Evolutionary conservation across 2,888 invertebrate genomes (phyloP).

Genomic region (Dryobota labecula): DNA sequence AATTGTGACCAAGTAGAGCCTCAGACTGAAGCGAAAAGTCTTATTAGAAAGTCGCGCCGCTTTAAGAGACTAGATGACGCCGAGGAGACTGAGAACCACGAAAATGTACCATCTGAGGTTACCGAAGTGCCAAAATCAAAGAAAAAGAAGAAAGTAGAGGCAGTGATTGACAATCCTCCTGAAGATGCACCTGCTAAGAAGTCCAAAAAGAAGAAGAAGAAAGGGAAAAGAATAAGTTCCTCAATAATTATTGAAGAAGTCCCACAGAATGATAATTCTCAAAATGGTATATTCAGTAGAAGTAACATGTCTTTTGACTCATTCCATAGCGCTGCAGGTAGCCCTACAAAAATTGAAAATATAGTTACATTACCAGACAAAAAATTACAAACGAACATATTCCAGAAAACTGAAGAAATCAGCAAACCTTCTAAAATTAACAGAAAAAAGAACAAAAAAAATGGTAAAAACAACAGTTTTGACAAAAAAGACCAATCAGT

Average conservation of each 20-base stretch:
- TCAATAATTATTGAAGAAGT: constrained; percentile 65
- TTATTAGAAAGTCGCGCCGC: constrained; percentile 71
- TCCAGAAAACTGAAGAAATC: constrained; percentile 18
- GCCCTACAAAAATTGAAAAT: constrained; percentile 66
- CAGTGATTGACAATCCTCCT: constrained; percentile 26
- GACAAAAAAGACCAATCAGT: constrained; percentile 19
- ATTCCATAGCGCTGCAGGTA: constrained; percentile 84
- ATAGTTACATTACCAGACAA: constrained; percentile 2
- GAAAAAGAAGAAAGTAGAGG: constrained; percentile 61
- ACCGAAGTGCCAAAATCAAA: constrained; percentile 65
- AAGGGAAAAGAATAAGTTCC: constrained; percentile 66
- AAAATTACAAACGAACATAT: constrained; percentile 6
- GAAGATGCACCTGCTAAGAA: constrained; percentile 68
- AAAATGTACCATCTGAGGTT: constrained; percentile 41
- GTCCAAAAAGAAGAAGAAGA: constrained; percentile 75
- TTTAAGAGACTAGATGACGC: constrained; percentile 68
- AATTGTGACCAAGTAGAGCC: constrained; percentile 54
- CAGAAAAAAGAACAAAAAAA: constrained; percentile 15
- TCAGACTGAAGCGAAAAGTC: constrained; percentile 59
- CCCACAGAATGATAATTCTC: constrained; percentile 36
- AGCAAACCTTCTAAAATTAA: constrained; percentile 16
- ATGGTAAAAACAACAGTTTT: not conserved
- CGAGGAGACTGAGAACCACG: constrained; percentile 58
- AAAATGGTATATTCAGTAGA: constrained; percentile 63
- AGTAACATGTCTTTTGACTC: constrained; percentile 79